Conservation (phyloP, 1,140 invertebrate genomes). For the Drosophila quadrilineata region DNA sequence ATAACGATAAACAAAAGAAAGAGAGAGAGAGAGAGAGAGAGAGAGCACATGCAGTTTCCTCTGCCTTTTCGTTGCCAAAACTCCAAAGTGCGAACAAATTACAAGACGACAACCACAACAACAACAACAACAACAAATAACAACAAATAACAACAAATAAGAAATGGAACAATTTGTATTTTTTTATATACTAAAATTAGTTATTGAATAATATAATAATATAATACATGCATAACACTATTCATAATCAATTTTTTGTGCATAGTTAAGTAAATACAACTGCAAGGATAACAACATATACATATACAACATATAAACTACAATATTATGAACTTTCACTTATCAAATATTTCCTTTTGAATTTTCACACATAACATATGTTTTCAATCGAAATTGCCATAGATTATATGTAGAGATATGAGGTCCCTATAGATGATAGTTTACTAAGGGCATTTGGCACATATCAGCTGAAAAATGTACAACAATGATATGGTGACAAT, state of each 20-base stretch:
- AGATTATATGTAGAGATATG: background rate
- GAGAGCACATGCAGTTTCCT: slow-evolving; percentile 7
- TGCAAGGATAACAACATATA: no score
- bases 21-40: background rate
- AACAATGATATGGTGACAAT: slow-evolving; percentile 22
- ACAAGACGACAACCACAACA: no score
- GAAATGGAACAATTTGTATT: slow-evolving; percentile 21
- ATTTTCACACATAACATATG: no score
- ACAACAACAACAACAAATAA: no score
- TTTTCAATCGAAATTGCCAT: background rate
- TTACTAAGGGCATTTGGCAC: slow-evolving; percentile 27
- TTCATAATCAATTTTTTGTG: background rate
- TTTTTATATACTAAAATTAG: slow-evolving; percentile 21
- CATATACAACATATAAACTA: no score
- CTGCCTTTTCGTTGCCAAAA: slow-evolving; percentile 48
- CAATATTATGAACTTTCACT: no score
- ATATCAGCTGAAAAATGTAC: slow-evolving; percentile 27
- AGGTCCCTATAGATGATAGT: background rate
- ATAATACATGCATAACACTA: no score
- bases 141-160: no score
- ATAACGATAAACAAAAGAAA: no score
- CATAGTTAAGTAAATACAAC: slow-evolving; percentile 3
- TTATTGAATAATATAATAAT: background rate
- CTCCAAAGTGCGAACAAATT: slow-evolving; percentile 19
- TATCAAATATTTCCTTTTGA: no score